Percentiles rank a stretch among this genome's conserved stretches.
Conservation (phyloP, 1,140 invertebrate species). For the Anastrepha obliqua region DNA sequence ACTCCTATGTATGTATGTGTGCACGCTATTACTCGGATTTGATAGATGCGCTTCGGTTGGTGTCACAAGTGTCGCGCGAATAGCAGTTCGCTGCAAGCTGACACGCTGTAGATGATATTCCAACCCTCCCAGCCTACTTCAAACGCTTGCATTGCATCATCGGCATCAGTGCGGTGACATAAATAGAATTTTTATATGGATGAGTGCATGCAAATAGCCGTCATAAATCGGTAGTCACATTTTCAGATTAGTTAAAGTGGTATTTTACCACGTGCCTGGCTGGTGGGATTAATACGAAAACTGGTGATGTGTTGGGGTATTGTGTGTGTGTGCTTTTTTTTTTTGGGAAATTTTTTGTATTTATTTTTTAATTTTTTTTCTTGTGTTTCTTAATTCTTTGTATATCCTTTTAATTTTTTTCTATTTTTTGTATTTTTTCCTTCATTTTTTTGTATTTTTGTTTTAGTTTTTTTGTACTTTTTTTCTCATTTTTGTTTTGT, state of each 20-base stretch:
- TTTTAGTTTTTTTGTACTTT: no score
- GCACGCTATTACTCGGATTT: background rate
- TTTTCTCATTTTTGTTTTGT: no score
- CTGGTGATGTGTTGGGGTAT: background rate
- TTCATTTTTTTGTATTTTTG: no score
- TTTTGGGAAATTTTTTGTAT: background rate
- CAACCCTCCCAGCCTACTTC: background rate
- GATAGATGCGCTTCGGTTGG: background rate
- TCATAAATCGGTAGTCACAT: conserved; percentile 40
- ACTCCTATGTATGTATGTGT: background rate
- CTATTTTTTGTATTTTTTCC: no score
- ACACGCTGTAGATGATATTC: background rate
- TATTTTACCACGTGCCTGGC: conserved; percentile 25
- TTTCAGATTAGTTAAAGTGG: conserved; percentile 35
- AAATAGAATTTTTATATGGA: conserved; percentile 15
- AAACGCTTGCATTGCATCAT: conserved; percentile 30
- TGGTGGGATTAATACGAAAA: background rate
- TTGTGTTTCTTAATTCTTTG: no score
- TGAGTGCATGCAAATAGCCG: conserved; percentile 27
- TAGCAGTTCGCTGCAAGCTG: background rate
- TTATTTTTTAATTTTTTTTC: no score
- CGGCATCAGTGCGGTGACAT: background rate
- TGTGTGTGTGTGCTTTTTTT: background rate
- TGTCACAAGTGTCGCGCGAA: conserved; percentile 19
- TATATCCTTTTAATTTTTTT: no score